Percentiles rank a stretch among this genome's conserved stretches.
Conservation (phyloP, 2,888 invertebrate genomes). For the Apotomis turbidana region DNA sequence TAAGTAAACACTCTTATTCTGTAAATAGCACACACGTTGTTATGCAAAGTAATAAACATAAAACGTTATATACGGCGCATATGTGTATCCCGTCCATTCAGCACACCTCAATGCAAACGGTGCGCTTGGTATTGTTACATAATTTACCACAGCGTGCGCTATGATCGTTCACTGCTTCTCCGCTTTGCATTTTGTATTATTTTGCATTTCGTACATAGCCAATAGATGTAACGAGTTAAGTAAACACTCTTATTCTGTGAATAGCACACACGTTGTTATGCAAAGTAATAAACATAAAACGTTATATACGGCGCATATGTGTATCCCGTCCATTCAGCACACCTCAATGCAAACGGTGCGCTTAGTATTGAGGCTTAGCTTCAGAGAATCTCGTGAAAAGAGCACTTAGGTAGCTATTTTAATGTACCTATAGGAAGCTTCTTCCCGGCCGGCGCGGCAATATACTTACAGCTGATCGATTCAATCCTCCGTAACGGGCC, state of each 20-base stretch:
- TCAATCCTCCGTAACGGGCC: conserved; percentile 48
- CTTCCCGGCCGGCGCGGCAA: conserved; percentile 47
- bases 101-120: conserved; percentile 19
- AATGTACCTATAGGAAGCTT: conserved; percentile 48
- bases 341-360: conserved; percentile 16
- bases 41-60: conserved; percentile 3
- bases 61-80: conserved; percentile 3
- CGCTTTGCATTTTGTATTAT: too few species aligned
- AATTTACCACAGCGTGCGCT: too few species aligned
- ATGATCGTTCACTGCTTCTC: too few species aligned
- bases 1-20: too few species aligned
- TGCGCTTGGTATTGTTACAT: conserved; percentile 45
- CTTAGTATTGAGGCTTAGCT: conserved; percentile 47
- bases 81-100: conserved; percentile 4
- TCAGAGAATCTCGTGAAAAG: conserved; percentile 53
- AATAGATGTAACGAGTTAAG: too few species aligned
- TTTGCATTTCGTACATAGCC: too few species aligned
- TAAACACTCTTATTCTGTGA: too few species aligned
- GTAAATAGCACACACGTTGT: too few species aligned
- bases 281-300: conserved; percentile 6
- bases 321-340: conserved; percentile 5
- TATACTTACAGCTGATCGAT: conserved; percentile 49
- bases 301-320: conserved; percentile 10
- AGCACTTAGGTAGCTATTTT: conserved; percentile 56
- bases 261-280: too few species aligned